A percentile compares a stretch with the other conserved stretches of the same genome.
Conservation (phyloP, 2,113 vertebrate genomes). For the Aramus guarauna region DNA sequence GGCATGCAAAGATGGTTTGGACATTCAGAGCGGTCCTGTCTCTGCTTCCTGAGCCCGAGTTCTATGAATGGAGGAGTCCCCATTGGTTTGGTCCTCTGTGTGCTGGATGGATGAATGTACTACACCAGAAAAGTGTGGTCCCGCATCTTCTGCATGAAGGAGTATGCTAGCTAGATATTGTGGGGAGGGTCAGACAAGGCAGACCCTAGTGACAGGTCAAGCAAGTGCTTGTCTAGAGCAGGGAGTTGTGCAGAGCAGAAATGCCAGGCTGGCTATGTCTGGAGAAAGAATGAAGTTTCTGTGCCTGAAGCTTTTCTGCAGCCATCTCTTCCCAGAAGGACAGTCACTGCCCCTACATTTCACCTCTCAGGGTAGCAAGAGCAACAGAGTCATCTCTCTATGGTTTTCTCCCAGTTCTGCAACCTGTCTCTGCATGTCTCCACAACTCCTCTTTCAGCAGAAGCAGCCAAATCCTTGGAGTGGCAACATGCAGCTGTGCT, state of each 20-base stretch:
- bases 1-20: not conserved
- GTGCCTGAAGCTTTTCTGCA: not conserved
- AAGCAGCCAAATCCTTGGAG: not conserved
- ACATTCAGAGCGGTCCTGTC: not conserved
- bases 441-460: not conserved
- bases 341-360: not conserved
- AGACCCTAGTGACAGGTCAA: not conserved
- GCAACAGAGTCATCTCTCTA: not conserved
- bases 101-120: not conserved
- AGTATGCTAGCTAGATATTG: not conserved
- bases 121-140: not conserved
- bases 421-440: not conserved
- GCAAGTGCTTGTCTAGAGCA: not conserved
- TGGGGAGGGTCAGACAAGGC: not conserved
- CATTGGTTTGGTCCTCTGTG: not conserved
- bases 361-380: not conserved
- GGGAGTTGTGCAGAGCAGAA: not conserved
- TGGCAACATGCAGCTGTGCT: not conserved
- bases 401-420: not conserved
- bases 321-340: not conserved
- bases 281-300: not conserved
- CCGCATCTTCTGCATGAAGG: not conserved
- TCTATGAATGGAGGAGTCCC: not conserved
- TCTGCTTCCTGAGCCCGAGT: not conserved
- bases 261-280: not conserved